Percentiles rank a stretch among this genome's conserved stretches.
phyloP scores from a whole-genome alignment of 2,888 invertebrate genomes.

The Ophraella communa region DNA sequence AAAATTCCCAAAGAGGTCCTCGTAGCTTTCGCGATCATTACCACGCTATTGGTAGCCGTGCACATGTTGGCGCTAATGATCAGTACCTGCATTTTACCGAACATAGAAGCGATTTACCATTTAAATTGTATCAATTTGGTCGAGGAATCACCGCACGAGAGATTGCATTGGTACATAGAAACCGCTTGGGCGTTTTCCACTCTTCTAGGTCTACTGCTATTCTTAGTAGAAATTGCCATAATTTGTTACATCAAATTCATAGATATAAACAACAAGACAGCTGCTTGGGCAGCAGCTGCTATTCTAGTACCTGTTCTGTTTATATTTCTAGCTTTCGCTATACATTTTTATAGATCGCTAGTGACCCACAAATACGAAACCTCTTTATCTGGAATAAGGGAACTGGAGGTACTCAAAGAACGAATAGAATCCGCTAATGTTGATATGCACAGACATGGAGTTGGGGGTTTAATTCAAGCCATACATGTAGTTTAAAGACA shows the following conservation, averaged over 20 bases:
- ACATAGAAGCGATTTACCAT: slow-evolving; percentile 95
- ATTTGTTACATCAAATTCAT: slow-evolving; percentile 98
- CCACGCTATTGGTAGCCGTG: slow-evolving; percentile 93
- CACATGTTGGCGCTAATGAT: slow-evolving; percentile 99
- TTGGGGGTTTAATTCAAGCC: not conserved
- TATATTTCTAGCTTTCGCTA: slow-evolving; percentile 90
- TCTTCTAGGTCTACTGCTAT: slow-evolving; percentile 88
- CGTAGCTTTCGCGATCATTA: slow-evolving; percentile 92
- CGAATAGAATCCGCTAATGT: slow-evolving; percentile 66
- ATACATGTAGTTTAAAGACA: not conserved
- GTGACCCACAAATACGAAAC: slow-evolving; percentile 92
- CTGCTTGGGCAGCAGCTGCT: slow-evolving; percentile 89
- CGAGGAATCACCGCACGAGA: slow-evolving; percentile 87
- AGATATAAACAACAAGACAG: slow-evolving; percentile 73
- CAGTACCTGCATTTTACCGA: slow-evolving; percentile 98
- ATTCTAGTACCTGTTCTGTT: slow-evolving; percentile 92
- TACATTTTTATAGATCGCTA: slow-evolving; percentile 93
- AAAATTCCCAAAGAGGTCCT: slow-evolving; percentile 81
- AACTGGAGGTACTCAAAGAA: slow-evolving; percentile 83
- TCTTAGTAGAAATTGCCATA: slow-evolving; percentile 93
- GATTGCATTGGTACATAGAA: slow-evolving; percentile 93
- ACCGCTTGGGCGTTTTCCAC: slow-evolving; percentile 98
- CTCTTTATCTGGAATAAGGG: slow-evolving; percentile 83
- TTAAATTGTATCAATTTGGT: slow-evolving; percentile 86
- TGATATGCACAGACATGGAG: slow-evolving; percentile 29